Base-by-base conservation (phyloP, 1,140 invertebrate genomes). In the Drosophila takahashii region DNA sequence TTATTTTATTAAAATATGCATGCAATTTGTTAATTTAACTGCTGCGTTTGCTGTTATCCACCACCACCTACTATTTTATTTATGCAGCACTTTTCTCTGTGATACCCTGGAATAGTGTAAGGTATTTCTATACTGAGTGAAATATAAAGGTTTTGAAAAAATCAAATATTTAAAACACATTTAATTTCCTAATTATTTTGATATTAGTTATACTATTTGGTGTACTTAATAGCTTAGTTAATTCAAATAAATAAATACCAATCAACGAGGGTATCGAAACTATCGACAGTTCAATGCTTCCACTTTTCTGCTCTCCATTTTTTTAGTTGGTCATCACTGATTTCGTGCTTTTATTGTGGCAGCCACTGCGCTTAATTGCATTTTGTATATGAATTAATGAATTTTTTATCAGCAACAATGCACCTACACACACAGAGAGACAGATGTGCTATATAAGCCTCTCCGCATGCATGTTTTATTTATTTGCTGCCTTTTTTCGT, bases 1-100 rank as follows among this genome's bases (percentile, higher is more conserved):
- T 89, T 89, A 89, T 89, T 89, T 89, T 89, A 90, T 89, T 89
- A 84, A 89, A 89, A 89, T 89, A 89, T 89, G 84, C 84, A 90
- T 90, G 85, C 84, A 89, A 89, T 89, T 89, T 89, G 84, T 89
- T 89, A 89, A 89, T 89, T 89, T 90, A 89, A 87, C 84, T 87
- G 83, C 77, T 85, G 75, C 79, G 62, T 77, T 77, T 77, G 74
- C 73, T 77, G 62, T 77, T 77, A 36, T 39, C 36, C 32, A 34
- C 50, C 18, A 18, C 57, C 67, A n/a, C 45, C 56, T 62, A 57
- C 39, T 52, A 64, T 74, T 81, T 85, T 81, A 85, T 85, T 86
- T 81, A 78, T 81, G 81, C 61, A 51, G 60, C 48, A 67, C 54
- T 60, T 52, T 65, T 65, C 37, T 60, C 58, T 74, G 57, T 53